Evolutionary conservation across 53 echinoderm and acorn worm genomes (phyloP).

Genomic region (Zoroaster sp.): DNA sequence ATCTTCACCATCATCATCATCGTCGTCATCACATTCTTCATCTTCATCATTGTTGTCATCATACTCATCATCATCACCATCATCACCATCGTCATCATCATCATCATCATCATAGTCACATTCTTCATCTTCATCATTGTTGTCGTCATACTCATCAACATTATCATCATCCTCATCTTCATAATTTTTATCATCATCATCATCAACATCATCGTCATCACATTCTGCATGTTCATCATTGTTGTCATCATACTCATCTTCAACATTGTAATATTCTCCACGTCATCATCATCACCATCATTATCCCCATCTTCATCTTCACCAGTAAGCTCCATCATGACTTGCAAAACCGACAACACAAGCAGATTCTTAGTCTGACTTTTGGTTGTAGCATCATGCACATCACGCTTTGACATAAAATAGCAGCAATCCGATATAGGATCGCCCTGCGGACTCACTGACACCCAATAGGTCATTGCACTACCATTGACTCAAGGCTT

Average conservation of each 20-base stretch:
- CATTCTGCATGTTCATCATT: background rate
- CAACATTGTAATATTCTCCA: background rate
- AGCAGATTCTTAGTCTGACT: background rate
- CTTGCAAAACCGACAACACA: background rate
- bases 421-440: slow-evolving; percentile 46
- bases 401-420: slow-evolving; percentile 36
- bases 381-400: slow-evolving; percentile 3
- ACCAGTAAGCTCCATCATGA: no score
- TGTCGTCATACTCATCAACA: background rate
- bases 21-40: background rate
- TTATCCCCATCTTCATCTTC: background rate
- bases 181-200: background rate
- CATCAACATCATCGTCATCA: background rate
- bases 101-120: background rate
- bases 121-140: background rate
- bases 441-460: slow-evolving; percentile 32
- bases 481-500: background rate
- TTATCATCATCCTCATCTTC: background rate
- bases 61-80: background rate
- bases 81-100: background rate
- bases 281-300: background rate
- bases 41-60: background rate
- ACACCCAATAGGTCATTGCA: slow-evolving; percentile 48
- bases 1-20: background rate
- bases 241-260: background rate